Percentiles rank a stretch among this genome's conserved stretches.
phyloP scores from a whole-genome alignment of 2,888 invertebrate genomes.

The Chamaedrilus cognettii region DNA sequence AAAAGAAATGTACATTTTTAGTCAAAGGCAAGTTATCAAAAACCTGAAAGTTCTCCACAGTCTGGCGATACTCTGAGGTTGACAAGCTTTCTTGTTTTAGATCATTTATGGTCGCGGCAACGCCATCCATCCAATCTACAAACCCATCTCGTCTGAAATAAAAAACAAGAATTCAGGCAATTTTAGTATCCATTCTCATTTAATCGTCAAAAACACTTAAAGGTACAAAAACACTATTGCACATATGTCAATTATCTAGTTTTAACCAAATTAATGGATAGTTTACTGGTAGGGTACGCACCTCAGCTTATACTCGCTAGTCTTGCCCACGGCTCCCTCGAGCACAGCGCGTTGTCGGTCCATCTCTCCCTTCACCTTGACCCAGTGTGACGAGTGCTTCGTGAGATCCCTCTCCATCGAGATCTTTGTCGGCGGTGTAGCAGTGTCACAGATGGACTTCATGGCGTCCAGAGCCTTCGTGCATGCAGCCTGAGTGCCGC shows the following conservation, averaged over 20 bases:
- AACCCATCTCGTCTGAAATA: constrained; percentile 76
- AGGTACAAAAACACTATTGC: no score
- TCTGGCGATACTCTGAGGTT: constrained; percentile 85
- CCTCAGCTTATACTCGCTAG: not conserved
- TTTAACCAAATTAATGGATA: no score
- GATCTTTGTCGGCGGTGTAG: not conserved
- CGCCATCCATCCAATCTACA: constrained; percentile 87
- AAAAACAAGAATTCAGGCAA: no score
- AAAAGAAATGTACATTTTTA: no score
- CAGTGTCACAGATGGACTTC: not conserved
- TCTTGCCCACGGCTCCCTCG: not conserved
- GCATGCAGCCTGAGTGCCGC: not conserved
- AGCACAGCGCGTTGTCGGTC: not conserved
- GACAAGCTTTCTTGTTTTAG: constrained; percentile 83
- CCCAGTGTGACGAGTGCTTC: not conserved
- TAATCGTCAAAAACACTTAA: no score
- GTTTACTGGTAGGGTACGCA: no score
- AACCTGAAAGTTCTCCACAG: constrained; percentile 78
- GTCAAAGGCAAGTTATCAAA: no score
- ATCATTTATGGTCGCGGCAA: constrained; percentile 79
- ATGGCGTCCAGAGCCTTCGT: not conserved
- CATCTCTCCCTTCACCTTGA: not conserved
- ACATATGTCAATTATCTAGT: no score
- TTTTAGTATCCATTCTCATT: no score
- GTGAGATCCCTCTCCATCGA: not conserved